Base-by-base conservation (phyloP, 2,888 invertebrate species). In the Ennomos fuscantarius region DNA sequence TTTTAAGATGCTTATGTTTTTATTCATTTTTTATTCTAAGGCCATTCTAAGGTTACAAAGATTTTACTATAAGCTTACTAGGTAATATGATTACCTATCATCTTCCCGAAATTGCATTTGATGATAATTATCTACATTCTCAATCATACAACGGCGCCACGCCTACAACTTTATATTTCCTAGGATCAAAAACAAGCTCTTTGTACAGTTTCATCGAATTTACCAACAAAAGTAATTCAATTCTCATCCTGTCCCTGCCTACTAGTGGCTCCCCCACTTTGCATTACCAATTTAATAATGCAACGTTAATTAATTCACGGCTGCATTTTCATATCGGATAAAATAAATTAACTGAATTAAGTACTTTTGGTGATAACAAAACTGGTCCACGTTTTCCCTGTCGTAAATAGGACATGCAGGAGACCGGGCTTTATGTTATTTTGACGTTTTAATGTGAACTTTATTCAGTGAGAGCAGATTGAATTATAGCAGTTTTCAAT, bases 201-300 rank as follows among this genome's bases (percentile, higher is more conserved):
- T 79, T 82, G 82, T 82, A 81, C 78, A 80, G 73, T 86, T 82
- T 78, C 75, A 76, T 80, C 70, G 77, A 70, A 81, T 85, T 5
- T 81, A 82, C 74, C 68, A 47, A 31, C 39, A 39, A 72, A 78
- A 79, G 65, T 82, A 80, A 87, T 87, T 88, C 71, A 82, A 86
- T 86, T 82, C 72, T 24, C 24, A 3, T 24, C 70, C 67, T 76
- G 66, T 72, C 70, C 63, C 67, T 76, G 66, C 72, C 70, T 62
- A 72, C 67, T 69, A 69, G 77, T 75, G 76, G 81, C 80, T 70
- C 65, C 63, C 72, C 65, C 66, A 73, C 74, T 74, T 11, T 40
- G 76, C 75, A 76, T 78, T 76, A 78, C 74, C 78, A 79, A 81
- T 85, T 82, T 73, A 79, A 82, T 79, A 83, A 76, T 76, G 72